These are phyloP conservation scores for Microtus montanus DNA, from an alignment of 2,113 vertebrate species.

Conservation along the genomic window DNA sequence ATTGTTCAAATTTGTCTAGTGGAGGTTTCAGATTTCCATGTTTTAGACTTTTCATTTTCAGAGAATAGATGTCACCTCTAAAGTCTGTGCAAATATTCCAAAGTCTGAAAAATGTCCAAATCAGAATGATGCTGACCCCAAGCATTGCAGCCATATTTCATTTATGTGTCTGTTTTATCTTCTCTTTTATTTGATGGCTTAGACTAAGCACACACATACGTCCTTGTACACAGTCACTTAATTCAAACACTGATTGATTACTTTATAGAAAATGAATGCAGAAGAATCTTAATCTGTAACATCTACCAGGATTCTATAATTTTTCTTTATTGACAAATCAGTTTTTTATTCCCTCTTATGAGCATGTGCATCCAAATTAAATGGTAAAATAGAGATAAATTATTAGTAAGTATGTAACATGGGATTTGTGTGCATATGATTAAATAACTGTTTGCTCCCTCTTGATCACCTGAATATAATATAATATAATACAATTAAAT, in stretches of 20 bases:
- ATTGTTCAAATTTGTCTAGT: neutral
- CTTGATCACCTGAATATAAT: conserved; percentile 53
- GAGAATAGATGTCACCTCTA: neutral
- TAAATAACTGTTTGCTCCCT: conserved; percentile 70
- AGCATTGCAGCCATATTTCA: neutral
- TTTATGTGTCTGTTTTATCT: neutral
- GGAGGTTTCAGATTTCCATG: neutral
- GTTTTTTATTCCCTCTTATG: conserved; percentile 67
- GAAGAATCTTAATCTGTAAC: conserved; percentile 66
- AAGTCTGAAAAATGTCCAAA: neutral
- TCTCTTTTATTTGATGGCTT: conserved; percentile 6
- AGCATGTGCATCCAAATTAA: conserved; percentile 69
- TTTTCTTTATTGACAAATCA: conserved; percentile 79
- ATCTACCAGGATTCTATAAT: conserved; percentile 63
- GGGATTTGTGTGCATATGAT: conserved; percentile 79
- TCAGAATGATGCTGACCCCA: neutral
- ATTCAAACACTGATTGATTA: conserved; percentile 63
- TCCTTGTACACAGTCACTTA: conserved; percentile 21
- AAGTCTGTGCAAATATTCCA: neutral
- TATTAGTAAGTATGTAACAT: conserved; percentile 74
- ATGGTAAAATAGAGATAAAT: conserved; percentile 74
- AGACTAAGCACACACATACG: conserved; percentile 46
- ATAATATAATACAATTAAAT: conserved; percentile 69
- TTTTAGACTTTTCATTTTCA: neutral
- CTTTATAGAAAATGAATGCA: conserved; percentile 51